Evolutionary conservation across 1,140 invertebrate genomes (phyloP).

Genomic region (Lamellibrachia luymesi): DNA sequence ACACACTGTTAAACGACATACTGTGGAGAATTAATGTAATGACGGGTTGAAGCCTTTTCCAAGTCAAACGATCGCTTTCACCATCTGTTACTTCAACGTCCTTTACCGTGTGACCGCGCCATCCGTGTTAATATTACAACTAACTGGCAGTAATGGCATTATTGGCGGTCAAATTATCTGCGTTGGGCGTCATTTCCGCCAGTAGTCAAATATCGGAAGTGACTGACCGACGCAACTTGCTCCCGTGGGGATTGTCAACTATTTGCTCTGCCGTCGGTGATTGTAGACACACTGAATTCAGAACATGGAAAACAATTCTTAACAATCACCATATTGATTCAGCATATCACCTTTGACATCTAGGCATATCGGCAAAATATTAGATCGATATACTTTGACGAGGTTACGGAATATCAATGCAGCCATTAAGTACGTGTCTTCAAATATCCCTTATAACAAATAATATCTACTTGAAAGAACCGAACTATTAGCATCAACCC

Average conservation of each 20-base stretch:
- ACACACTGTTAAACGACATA: too few species aligned
- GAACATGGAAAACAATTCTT: neutral
- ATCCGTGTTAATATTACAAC: neutral
- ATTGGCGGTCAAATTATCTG: neutral
- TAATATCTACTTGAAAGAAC: too few species aligned
- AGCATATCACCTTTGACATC: too few species aligned
- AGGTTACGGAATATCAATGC: too few species aligned
- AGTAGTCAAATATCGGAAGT: neutral
- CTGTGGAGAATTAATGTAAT: too few species aligned
- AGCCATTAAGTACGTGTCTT: too few species aligned
- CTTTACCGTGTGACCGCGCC: neutral
- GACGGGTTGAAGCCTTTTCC: too few species aligned
- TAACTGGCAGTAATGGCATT: neutral
- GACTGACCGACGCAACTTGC: neutral
- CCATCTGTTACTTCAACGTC: neutral
- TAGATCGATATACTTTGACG: too few species aligned
- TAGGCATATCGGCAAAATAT: too few species aligned
- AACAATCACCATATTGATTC: neutral
- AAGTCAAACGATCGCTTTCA: too few species aligned
- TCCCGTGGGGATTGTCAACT: neutral
- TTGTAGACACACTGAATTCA: neutral
- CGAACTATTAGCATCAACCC: too few species aligned
- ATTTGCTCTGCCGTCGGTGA: neutral
- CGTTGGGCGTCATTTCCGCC: neutral
- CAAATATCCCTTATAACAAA: too few species aligned